Percentiles rank a stretch among this genome's conserved stretches.
phyloP scores from a whole-genome alignment of 2,888 invertebrate species.

The Exocentrus adspersus region DNA sequence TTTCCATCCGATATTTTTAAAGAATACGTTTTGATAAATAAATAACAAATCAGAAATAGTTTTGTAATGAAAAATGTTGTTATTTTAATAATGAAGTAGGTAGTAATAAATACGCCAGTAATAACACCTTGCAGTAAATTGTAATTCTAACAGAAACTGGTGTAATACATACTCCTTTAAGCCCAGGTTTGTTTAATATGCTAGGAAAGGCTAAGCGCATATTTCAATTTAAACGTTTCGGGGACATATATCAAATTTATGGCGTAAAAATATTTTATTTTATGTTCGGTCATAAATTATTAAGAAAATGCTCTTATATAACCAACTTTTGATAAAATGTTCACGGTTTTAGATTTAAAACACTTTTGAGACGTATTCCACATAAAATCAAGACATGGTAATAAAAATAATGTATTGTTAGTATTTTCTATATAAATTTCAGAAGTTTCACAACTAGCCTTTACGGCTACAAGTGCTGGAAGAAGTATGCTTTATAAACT shows the following conservation, averaged over 20 bases:
- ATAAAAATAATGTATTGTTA: conserved; percentile 53
- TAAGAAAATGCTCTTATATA: conserved; percentile 51
- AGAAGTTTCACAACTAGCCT: conserved; percentile 25
- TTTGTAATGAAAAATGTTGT: too few relatives aligned
- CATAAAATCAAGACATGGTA: conserved; percentile 49
- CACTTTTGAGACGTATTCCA: conserved; percentile 49
- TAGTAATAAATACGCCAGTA: too few relatives aligned
- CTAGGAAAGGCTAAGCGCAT: conserved; percentile 43
- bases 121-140: not conserved
- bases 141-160: not conserved
- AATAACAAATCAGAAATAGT: too few relatives aligned
- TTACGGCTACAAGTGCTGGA: conserved; percentile 1
- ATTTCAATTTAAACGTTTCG: conserved; percentile 50
- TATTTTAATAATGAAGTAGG: too few relatives aligned
- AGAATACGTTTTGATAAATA: too few relatives aligned
- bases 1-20: not conserved
- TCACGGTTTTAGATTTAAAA: conserved; percentile 54
- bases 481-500: not conserved
- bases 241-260: conserved; percentile 52
- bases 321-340: conserved; percentile 55
- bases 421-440: conserved; percentile 23
- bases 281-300: conserved; percentile 52
- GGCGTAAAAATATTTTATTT: conserved; percentile 55
- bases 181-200: conserved; percentile 44
- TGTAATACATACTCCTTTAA: conserved; percentile 35